Percentiles rank a stretch among this genome's conserved stretches.
Conservation (phyloP, 2,797 vertebrate species). For the Ctenopoma multispine region DNA sequence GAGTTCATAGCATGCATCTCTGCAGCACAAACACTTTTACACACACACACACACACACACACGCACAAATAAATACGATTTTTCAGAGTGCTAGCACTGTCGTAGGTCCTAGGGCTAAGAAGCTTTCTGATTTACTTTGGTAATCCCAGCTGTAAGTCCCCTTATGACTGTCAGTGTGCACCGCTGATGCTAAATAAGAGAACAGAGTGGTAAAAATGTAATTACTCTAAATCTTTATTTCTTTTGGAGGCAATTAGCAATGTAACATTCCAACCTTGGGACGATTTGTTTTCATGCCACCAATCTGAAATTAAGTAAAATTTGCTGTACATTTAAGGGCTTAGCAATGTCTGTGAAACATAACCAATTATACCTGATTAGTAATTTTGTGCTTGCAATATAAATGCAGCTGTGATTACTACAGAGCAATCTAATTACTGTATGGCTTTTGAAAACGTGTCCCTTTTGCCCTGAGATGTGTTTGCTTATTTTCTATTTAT, state of each 20-base stretch:
- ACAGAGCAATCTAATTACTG: slow-evolving; percentile 20
- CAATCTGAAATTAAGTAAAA: slow-evolving; percentile 32
- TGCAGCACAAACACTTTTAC: slow-evolving; percentile 10
- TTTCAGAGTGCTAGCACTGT: slow-evolving; percentile 38
- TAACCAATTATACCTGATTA: slow-evolving; percentile 46
- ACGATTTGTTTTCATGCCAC: slow-evolving; percentile 46
- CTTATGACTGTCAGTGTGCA: slow-evolving; percentile 61
- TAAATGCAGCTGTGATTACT: slow-evolving; percentile 21
- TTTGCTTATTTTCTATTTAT: not conserved
- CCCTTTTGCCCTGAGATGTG: not conserved
- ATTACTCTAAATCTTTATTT: slow-evolving; percentile 74
- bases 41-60: slow-evolving; percentile 9
- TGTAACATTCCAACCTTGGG: slow-evolving; percentile 45
- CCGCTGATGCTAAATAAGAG: slow-evolving; percentile 62
- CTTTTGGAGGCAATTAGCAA: slow-evolving; percentile 67
- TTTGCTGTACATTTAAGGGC: slow-evolving; percentile 47
- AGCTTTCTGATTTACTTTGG: slow-evolving; percentile 79
- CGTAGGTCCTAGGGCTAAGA: slow-evolving; percentile 72
- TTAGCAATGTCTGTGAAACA: slow-evolving; percentile 29
- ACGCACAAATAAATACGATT: slow-evolving; percentile 18
- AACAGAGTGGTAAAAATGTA: slow-evolving; percentile 58
- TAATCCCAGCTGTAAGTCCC: slow-evolving; percentile 79
- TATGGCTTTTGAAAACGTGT: slow-evolving; percentile 1
- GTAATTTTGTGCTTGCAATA: not conserved
- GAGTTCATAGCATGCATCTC: slow-evolving; percentile 42